Evolutionary conservation across 2,113 vertebrate species (phyloP).

Genomic region (Acrocephalus kingi): DNA sequence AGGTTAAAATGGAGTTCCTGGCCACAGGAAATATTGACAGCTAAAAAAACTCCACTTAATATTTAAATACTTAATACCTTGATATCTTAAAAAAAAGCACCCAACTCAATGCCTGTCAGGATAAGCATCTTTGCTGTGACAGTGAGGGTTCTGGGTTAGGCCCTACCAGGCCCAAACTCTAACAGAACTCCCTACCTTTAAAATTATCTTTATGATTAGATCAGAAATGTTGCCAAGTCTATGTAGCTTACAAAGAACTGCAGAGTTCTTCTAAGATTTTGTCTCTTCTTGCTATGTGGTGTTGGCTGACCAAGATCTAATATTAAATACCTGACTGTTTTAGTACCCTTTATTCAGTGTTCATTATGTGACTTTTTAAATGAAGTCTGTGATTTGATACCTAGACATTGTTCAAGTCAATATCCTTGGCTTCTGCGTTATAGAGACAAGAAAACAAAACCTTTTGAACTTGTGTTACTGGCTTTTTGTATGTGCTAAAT

Average conservation of each 20-base stretch:
- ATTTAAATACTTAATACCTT: background rate
- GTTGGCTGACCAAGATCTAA: conserved; percentile 61
- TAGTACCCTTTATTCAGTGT: conserved; percentile 71
- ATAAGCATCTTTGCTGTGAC: background rate
- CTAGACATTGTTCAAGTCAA: conserved; percentile 73
- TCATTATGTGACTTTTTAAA: conserved; percentile 82
- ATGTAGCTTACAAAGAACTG: conserved; percentile 46
- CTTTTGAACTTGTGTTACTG: conserved; percentile 75
- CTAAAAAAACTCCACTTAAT: background rate
- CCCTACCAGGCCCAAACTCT: background rate
- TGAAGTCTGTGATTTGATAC: conserved; percentile 81
- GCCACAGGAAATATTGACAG: background rate
- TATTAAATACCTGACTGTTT: conserved; percentile 60
- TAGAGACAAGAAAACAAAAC: conserved; percentile 60
- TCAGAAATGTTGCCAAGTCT: conserved; percentile 51
- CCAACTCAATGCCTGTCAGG: background rate
- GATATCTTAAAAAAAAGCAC: background rate
- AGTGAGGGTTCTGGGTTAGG: background rate
- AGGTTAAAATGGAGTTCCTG: conserved; percentile 35
- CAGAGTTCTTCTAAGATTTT: conserved; percentile 36
- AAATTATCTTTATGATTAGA: conserved; percentile 24
- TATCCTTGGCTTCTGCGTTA: conserved; percentile 70
- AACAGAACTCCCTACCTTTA: conserved; percentile 41
- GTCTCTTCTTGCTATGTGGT: conserved; percentile 66
- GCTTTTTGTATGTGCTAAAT: conserved; percentile 84